phyloP scores from a whole-genome alignment of 2,797 vertebrate genomes.

The Sebastes elongatus region DNA sequence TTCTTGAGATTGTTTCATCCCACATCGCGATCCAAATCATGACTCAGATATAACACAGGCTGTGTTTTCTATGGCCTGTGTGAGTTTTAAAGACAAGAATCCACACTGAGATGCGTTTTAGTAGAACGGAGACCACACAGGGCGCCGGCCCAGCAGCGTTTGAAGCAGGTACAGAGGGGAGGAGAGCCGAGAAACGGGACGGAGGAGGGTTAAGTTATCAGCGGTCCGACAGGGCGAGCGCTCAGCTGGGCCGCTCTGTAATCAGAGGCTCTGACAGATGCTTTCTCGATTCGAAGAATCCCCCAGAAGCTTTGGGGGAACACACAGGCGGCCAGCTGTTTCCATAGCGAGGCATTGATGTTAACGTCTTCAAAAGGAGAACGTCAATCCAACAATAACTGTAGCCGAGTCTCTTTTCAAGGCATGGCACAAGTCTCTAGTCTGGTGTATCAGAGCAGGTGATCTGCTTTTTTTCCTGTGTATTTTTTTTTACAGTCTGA shows the following conservation, averaged over 20 bases:
- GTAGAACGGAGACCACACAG: slow-evolving; percentile 79
- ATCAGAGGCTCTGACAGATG: slow-evolving; percentile 76
- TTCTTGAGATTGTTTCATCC: slow-evolving; percentile 40
- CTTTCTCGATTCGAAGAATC: slow-evolving; percentile 76
- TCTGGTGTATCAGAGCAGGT: slow-evolving; percentile 35
- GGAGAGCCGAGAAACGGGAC: slow-evolving; percentile 8
- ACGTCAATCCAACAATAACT: slow-evolving; percentile 52
- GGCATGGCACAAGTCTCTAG: neutral
- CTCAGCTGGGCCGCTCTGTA: slow-evolving; percentile 58
- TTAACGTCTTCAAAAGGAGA: slow-evolving; percentile 53
- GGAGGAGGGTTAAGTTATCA: slow-evolving; percentile 74
- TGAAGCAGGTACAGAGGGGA: slow-evolving; percentile 63
- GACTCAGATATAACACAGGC: slow-evolving; percentile 57
- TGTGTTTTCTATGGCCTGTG: slow-evolving; percentile 61
- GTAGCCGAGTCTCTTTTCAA: slow-evolving; percentile 37
- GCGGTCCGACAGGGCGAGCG: slow-evolving; percentile 48
- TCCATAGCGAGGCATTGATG: slow-evolving; percentile 45
- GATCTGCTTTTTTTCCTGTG: neutral
- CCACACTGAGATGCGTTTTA: slow-evolving; percentile 65
- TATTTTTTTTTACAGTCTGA: neutral
- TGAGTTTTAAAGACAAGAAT: slow-evolving; percentile 56
- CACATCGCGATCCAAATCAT: slow-evolving; percentile 45
- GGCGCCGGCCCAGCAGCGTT: slow-evolving; percentile 54
- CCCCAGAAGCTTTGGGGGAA: slow-evolving; percentile 48
- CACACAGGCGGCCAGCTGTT: slow-evolving; percentile 60